phyloP scores from a whole-genome alignment of 1,140 invertebrate genomes.

The Goniozus legneri region DNA sequence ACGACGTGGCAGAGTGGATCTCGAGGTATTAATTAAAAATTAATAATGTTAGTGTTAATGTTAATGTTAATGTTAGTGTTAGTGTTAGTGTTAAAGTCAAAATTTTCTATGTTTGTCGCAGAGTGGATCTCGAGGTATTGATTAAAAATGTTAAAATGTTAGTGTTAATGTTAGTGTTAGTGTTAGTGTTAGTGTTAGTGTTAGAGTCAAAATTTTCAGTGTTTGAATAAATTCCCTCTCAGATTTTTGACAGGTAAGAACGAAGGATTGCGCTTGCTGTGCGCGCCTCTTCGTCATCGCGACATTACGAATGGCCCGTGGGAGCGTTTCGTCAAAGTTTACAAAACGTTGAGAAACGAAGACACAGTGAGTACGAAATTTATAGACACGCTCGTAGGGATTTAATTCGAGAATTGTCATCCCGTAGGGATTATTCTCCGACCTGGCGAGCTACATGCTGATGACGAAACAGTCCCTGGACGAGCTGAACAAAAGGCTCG shows the following conservation, averaged over 20 bases:
- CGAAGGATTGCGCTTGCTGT: slow-evolving; percentile 32
- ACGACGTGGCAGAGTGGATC: slow-evolving; percentile 42
- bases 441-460: slow-evolving; percentile 50
- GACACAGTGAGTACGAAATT: slow-evolving; percentile 27
- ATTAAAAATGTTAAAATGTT: no score
- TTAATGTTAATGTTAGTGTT: no score
- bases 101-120: no score
- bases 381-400: slow-evolving; percentile 2
- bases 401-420: background rate
- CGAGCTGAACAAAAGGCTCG: slow-evolving; percentile 43
- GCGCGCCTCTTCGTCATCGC: slow-evolving; percentile 12
- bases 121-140: slow-evolving; percentile 47
- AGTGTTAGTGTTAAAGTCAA: no score
- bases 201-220: no score
- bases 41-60: no score
- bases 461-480: slow-evolving; percentile 45
- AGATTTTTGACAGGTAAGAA: slow-evolving; percentile 37
- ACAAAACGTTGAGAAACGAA: slow-evolving; percentile 30
- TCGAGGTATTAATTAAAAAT: no score
- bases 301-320: slow-evolving; percentile 24
- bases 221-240: no score
- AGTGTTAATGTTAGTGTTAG: no score
- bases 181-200: no score
- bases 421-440: slow-evolving; percentile 46
- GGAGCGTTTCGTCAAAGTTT: slow-evolving; percentile 30